Conservation (phyloP, 1,140 invertebrate genomes). For the Proctacanthus coquilletti region DNA sequence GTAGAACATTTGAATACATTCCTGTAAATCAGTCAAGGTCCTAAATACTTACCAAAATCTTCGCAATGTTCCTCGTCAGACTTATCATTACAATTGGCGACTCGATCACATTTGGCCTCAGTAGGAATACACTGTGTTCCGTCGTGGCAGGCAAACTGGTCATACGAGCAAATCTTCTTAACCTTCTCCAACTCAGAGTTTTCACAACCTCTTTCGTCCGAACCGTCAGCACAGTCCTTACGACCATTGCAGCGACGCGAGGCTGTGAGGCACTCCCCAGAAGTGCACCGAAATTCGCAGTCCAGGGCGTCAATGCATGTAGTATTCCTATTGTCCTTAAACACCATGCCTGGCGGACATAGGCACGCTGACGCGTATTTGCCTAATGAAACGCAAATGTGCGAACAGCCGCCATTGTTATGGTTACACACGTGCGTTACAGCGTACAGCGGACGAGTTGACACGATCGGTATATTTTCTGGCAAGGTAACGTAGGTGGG, state of each 20-base stretch:
- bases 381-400: slow-evolving; percentile 42
- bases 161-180: slow-evolving; percentile 33
- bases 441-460: slow-evolving; percentile 7
- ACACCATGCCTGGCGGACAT: slow-evolving; percentile 41
- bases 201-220: slow-evolving; percentile 49
- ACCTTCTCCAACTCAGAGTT: no score
- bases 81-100: slow-evolving; percentile 56
- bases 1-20: no score
- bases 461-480: slow-evolving; percentile 11
- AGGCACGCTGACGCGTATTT: slow-evolving; percentile 32
- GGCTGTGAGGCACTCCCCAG: slow-evolving; percentile 45
- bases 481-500: slow-evolving; percentile 7
- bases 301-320: slow-evolving; percentile 34
- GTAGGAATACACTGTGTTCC: slow-evolving; percentile 29
- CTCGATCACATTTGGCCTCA: slow-evolving; percentile 47
- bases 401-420: slow-evolving; percentile 53
- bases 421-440: slow-evolving; percentile 39
- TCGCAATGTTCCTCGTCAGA: slow-evolving; percentile 56
- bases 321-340: slow-evolving; percentile 30
- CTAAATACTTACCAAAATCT: slow-evolving; percentile 20
- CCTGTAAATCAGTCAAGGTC: no score
- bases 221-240: slow-evolving; percentile 46
- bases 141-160: slow-evolving; percentile 44
- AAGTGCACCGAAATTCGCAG: slow-evolving; percentile 39
- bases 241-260: slow-evolving; percentile 51